These are phyloP conservation scores for Nothobranchius kuhntae DNA, from an alignment of 2,113 vertebrate genomes.

Conservation along the genomic window DNA sequence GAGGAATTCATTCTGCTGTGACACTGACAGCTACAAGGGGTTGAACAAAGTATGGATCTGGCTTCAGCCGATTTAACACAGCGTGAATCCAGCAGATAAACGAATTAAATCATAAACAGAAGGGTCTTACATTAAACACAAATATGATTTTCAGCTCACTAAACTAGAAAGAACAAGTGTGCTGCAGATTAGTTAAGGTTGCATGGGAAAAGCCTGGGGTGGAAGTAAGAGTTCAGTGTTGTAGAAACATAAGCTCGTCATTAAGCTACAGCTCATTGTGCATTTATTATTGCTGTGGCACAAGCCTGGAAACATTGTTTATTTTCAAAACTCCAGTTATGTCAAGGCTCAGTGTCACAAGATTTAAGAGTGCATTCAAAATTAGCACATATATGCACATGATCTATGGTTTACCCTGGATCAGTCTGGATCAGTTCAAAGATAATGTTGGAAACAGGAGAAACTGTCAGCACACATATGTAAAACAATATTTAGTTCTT, in stretches of 20 bases:
- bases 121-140: conserved; percentile 23
- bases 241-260: conserved; percentile 61
- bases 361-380: conserved; percentile 66
- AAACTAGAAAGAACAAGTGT: conserved; percentile 14
- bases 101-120: conserved; percentile 33
- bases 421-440: conserved; percentile 47
- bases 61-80: conserved; percentile 25
- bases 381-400: conserved; percentile 42
- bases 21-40: conserved; percentile 39
- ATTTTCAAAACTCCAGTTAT: conserved; percentile 48
- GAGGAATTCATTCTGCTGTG: conserved; percentile 30
- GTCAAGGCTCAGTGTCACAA: conserved; percentile 57
- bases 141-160: conserved; percentile 29
- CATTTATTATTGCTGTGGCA: conserved; percentile 44
- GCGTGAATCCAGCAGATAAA: conserved; percentile 28
- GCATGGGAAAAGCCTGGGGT: conserved; percentile 31
- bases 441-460: not conserved
- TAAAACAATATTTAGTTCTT: no score
- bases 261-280: conserved; percentile 50
- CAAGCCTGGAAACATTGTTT: conserved; percentile 50
- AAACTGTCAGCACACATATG: not conserved
- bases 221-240: conserved; percentile 40
- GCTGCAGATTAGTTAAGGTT: conserved; percentile 40
- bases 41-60: not conserved
- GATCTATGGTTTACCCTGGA: conserved; percentile 38